phyloP scores from a whole-genome alignment of 2,797 vertebrate genomes.

The Etheostoma nigrum region DNA sequence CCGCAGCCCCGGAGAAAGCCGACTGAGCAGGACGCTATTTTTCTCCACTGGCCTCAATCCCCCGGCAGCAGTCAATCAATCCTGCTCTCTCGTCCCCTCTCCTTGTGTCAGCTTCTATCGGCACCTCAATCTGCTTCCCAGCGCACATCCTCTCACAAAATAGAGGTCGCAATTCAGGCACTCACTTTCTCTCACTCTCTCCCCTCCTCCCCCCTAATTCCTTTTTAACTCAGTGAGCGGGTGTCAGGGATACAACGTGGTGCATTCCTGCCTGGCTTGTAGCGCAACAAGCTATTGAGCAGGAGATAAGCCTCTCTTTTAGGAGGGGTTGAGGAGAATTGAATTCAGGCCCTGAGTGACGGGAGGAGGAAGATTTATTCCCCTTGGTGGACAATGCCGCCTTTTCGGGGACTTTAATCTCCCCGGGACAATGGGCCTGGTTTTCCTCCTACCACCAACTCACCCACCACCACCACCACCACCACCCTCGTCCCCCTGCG shows the following conservation, averaged over 20 bases:
- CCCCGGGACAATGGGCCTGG: constrained; percentile 93
- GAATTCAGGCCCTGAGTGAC: constrained; percentile 99
- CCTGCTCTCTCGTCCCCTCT: constrained; percentile 62
- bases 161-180: constrained; percentile 76
- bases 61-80: constrained; percentile 76
- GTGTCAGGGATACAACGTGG: constrained; percentile 87
- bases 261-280: constrained; percentile 92
- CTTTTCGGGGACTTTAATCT: constrained; percentile 98
- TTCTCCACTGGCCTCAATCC: constrained; percentile 76
- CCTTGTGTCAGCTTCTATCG: constrained; percentile 72
- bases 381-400: constrained; percentile 92
- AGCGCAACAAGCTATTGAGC: constrained; percentile 96
- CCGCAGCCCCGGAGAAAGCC: constrained; percentile 57
- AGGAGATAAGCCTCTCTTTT: constrained; percentile 98
- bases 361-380: constrained; percentile 99
- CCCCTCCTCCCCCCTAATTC: constrained; percentile 77
- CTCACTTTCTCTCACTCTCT: constrained; percentile 76
- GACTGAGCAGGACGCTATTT: constrained; percentile 71
- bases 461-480: constrained; percentile 57
- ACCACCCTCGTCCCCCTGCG: constrained; percentile 79
- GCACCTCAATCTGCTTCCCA: constrained; percentile 74
- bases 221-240: constrained; percentile 84
- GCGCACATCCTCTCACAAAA: constrained; percentile 85
- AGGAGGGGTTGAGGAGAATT: constrained; percentile 93
- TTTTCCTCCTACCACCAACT: constrained; percentile 84